Base-by-base conservation (phyloP, 2,797 vertebrate species). In the Decapterus maruadsi region DNA sequence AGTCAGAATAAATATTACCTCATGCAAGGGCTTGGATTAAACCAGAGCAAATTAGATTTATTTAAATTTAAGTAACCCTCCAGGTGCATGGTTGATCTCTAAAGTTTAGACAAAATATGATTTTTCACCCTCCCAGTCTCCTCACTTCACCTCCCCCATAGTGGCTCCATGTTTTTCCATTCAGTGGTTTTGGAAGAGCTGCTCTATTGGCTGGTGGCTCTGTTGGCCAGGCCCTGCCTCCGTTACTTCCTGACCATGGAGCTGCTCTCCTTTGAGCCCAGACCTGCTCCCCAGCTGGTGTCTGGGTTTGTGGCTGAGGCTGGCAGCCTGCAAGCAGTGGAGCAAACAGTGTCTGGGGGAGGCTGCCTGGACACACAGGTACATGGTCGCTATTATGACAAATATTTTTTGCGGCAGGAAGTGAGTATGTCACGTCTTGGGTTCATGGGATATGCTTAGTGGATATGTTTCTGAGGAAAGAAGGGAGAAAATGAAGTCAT, bases 201-300 rank as follows among this genome's bases (percentile, higher is more conserved):
- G 0, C 16, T 86, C 12, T 85, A 85, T 22, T 77, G 72, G 67
- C 36, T 85, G 29, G 80, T 83, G 80, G 84, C 76, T 40, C 45
- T 80, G 50, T 77, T 20, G 9, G 82, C 86, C 20, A 42, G 65
- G 9, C 17, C 62, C 55, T 4, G 31, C 40, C 72, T 90, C 4
- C n/a, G 12, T 1, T 2, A 20, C 46, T 74, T 76, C 31, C 57
- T 85, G 59, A 12, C 16, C 22, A 0, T 3, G 65, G 17, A 29
- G 20, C 17, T 69, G 55, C 36, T n/a, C 50, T 14, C 1, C 22
- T 13, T 16, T 10, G 2, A 69, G 60, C 67, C 5, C 6, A 38
- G 17, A 17, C 31, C 43, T 19, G 48, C 14, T 13, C 0, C 16
- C 14, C 4, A 4, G 8, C 29, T 36, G 53, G 6, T 4, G 8